Conservation (phyloP, 2,113 vertebrate species). For the Brachyistius frenatus region DNA sequence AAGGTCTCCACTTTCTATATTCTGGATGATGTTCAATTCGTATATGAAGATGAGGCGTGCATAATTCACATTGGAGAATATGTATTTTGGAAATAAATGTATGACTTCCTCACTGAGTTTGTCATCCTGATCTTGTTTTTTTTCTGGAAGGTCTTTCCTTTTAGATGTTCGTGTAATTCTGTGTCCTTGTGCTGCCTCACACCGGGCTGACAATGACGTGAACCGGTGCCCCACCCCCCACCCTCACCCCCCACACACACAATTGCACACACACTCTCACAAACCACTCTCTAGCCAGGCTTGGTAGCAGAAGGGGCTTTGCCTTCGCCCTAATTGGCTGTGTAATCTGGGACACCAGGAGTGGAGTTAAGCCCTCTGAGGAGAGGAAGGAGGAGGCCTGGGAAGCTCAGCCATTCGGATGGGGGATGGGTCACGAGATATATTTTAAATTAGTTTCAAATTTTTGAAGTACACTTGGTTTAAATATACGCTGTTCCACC, state of each 20-base stretch:
- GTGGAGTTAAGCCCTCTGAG: conserved; percentile 65
- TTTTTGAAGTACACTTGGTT: not conserved
- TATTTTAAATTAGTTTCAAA: conserved; percentile 5
- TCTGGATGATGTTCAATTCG: conserved; percentile 28
- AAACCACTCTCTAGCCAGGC: conserved; percentile 17
- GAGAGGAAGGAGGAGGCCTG: conserved; percentile 34
- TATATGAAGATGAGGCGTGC: conserved; percentile 32
- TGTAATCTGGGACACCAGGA: conserved; percentile 75
- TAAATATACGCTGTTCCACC: not conserved
- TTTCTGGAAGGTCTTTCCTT: not conserved
- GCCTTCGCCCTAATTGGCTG: conserved; percentile 74
- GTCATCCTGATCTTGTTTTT: not conserved
- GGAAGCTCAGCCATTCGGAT: conserved; percentile 13
- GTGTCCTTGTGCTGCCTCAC: conserved; percentile 33
- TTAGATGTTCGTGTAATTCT: conserved; percentile 3
- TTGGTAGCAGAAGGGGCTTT: conserved; percentile 68
- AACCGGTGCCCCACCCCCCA: conserved; percentile 7
- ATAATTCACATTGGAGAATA: conserved; percentile 8
- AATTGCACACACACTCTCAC: not conserved
- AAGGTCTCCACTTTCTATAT: conserved; percentile 30
- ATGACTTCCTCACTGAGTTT: not conserved
- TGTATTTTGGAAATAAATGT: conserved; percentile 27
- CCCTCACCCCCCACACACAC: conserved; percentile 33
- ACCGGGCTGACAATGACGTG: conserved; percentile 4
- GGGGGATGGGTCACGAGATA: conserved; percentile 39